Percentiles rank a stretch among this genome's conserved stretches.
phyloP scores from a whole-genome alignment of 2,113 vertebrate species.

The Salvelinus fontinalis region DNA sequence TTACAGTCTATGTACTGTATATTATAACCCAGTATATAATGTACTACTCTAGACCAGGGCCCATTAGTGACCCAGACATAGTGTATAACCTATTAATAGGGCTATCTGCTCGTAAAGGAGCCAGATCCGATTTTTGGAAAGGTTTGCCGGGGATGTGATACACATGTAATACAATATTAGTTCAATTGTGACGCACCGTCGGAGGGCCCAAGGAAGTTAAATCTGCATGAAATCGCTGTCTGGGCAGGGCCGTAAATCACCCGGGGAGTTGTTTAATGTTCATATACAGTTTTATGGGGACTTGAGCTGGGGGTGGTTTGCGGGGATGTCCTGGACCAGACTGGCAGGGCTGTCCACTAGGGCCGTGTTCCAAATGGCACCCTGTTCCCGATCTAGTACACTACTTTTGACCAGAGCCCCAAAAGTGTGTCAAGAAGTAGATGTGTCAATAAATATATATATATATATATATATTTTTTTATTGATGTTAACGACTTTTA shows the following conservation, averaged over 20 bases:
- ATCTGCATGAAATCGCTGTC: conserved; percentile 84
- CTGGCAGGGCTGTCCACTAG: conserved; percentile 54
- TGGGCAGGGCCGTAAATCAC: conserved; percentile 77
- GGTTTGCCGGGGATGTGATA: conserved; percentile 73
- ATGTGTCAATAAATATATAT: too few species aligned
- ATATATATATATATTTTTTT: too few species aligned
- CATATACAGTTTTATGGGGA: conserved; percentile 65
- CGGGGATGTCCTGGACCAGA: conserved; percentile 46
- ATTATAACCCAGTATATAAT: too few species aligned
- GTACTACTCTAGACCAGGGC: too few species aligned
- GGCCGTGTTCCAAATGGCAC: conserved; percentile 33
- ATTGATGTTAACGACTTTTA: too few species aligned
- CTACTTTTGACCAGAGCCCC: too few species aligned
- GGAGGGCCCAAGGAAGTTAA: conserved; percentile 68
- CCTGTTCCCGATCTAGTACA: not conserved
- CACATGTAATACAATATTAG: conserved; percentile 79
- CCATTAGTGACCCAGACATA: too few species aligned
- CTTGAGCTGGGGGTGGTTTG: conserved; percentile 32
- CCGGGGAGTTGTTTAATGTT: conserved; percentile 70
- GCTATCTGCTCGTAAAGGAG: conserved; percentile 68
- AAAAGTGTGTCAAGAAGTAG: too few species aligned
- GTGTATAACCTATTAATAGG: conserved; percentile 72
- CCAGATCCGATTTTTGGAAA: conserved; percentile 70
- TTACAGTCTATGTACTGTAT: too few species aligned
- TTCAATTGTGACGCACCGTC: conserved; percentile 74